These are phyloP conservation scores for Chrysomela aeneicollis DNA, from an alignment of 2,888 invertebrate species.

Conservation along the genomic window DNA sequence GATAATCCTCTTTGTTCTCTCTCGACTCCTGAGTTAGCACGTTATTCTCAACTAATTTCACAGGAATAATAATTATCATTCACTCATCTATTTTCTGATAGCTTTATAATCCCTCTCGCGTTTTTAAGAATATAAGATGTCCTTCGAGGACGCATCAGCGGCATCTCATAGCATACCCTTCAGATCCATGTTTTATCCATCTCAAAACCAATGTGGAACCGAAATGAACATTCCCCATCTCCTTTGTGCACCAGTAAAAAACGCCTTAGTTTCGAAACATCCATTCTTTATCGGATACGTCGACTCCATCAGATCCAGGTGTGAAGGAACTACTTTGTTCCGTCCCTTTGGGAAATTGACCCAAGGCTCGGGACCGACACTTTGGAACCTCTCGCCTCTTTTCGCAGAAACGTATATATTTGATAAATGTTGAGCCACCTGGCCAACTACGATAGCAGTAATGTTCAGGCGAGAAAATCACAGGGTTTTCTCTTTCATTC, in stretches of 20 bases:
- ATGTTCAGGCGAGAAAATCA: neutral
- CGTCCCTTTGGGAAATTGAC: slow-evolving; percentile 48
- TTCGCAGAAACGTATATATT: slow-evolving; percentile 7
- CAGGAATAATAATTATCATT: too few species aligned
- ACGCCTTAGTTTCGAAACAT: neutral
- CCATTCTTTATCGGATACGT: slow-evolving; percentile 36
- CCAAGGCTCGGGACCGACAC: slow-evolving; percentile 43
- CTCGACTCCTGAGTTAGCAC: too few species aligned
- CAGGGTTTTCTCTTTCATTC: neutral
- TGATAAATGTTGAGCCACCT: slow-evolving; percentile 6
- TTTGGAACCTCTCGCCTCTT: slow-evolving; percentile 26
- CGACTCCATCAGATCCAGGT: slow-evolving; percentile 44
- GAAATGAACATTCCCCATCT: too few species aligned
- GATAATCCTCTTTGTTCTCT: too few species aligned
- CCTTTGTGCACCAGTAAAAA: neutral
- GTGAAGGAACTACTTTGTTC: slow-evolving; percentile 46
- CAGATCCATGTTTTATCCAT: too few species aligned
- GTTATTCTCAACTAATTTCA: too few species aligned
- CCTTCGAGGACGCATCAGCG: too few species aligned
- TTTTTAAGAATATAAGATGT: too few species aligned
- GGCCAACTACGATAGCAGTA: slow-evolving; percentile 8
- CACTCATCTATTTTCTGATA: too few species aligned
- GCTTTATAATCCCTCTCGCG: too few species aligned
- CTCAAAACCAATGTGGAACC: too few species aligned
- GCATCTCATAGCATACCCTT: too few species aligned